Evolutionary conservation across 2,888 invertebrate genomes (phyloP).

Genomic region (Palloptera scutellata): DNA sequence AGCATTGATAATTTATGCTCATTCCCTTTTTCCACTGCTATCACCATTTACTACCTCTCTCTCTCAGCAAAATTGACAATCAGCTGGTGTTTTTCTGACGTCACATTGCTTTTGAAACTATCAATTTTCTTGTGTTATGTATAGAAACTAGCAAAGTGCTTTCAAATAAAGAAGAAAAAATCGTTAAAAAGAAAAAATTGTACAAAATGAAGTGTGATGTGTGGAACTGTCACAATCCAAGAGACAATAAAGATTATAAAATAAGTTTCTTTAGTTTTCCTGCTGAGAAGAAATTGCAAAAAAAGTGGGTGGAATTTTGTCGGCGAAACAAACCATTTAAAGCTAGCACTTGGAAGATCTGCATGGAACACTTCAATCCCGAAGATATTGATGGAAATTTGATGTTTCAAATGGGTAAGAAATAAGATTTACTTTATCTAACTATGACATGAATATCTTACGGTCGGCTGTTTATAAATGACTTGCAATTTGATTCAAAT

Average conservation of each 20-base stretch:
- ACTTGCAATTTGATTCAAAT: no score
- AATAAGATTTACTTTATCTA: not conserved
- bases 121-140: no score
- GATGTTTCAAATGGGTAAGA: not conserved
- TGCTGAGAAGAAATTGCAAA: not conserved
- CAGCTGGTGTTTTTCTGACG: no score
- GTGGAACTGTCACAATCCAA: not conserved
- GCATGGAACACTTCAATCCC: not conserved
- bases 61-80: no score
- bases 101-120: no score
- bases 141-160: no score
- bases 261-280: conserved; percentile 1
- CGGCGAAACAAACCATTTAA: not conserved
- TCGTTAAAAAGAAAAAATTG: no score
- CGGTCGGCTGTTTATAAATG: no score
- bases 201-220: not conserved
- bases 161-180: no score
- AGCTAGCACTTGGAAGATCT: not conserved
- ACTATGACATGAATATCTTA: not conserved
- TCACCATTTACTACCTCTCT: no score
- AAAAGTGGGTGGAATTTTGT: not conserved
- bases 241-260: not conserved
- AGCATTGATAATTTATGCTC: no score
- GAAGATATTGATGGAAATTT: conserved; percentile 1
- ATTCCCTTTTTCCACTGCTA: no score